Evolutionary conservation across 2,888 invertebrate species (phyloP).

Genomic region (Noctua janthe): DNA sequence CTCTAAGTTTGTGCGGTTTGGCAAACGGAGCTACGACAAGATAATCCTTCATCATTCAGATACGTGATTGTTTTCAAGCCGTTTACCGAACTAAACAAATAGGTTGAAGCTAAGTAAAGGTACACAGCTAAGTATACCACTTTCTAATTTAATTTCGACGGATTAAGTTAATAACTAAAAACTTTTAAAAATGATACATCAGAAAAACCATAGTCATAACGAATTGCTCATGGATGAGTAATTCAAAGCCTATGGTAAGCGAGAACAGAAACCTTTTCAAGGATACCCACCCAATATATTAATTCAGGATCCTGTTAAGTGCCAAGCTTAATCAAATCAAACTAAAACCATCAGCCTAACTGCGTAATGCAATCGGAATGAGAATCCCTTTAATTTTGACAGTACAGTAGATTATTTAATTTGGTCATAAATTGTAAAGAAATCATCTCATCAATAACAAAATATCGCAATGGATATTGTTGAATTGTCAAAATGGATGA

Average conservation of each 20-base stretch:
- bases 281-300: not conserved
- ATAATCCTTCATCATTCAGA: not conserved
- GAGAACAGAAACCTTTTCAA: not conserved
- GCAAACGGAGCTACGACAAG: not conserved
- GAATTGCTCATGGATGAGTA: not conserved
- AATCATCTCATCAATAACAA: not conserved
- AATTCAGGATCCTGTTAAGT: not conserved
- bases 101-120: not conserved
- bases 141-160: not conserved
- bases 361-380: conserved; percentile 1
- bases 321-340: not conserved
- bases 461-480: not conserved
- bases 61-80: not conserved
- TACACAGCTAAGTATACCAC: not conserved
- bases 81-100: not conserved
- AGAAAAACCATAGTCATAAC: not conserved
- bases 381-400: not conserved
- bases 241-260: conserved; percentile 5
- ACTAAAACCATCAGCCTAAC: conserved; percentile 1
- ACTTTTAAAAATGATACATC: not conserved
- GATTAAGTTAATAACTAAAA: not conserved
- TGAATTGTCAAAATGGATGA: conserved; percentile 3
- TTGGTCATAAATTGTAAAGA: not conserved
- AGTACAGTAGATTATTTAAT: not conserved
- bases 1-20: not conserved